A percentile compares a stretch with the other conserved stretches of the same genome.
These are phyloP conservation scores for Calliopum simillimum DNA, from an alignment of 2,888 invertebrate genomes.

Conservation along the genomic window DNA sequence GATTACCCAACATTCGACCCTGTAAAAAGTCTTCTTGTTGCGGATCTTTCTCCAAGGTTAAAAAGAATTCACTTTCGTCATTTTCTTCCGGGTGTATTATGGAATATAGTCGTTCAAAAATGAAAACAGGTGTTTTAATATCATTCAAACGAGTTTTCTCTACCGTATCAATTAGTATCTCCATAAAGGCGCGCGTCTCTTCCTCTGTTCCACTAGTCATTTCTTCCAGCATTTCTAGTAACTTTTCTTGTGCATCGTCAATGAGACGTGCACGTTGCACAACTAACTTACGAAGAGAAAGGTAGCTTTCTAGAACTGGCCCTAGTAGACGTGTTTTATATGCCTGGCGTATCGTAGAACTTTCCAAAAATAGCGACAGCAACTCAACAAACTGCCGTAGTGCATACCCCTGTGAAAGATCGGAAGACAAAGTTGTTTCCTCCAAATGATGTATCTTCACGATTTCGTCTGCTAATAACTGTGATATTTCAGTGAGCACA, in stretches of 20 bases:
- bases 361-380: slow-evolving; percentile 88
- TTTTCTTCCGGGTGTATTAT: slow-evolving; percentile 98
- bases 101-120: slow-evolving; percentile 96
- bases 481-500: slow-evolving; percentile 85
- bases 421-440: slow-evolving; percentile 92
- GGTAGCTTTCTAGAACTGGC: slow-evolving; percentile 84
- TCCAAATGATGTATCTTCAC: slow-evolving; percentile 89
- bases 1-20: slow-evolving; percentile 98
- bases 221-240: slow-evolving; percentile 92
- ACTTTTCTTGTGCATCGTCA: slow-evolving; percentile 95
- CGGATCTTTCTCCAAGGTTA: slow-evolving; percentile 96
- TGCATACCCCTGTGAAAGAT: slow-evolving; percentile 93
- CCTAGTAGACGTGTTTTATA: slow-evolving; percentile 90
- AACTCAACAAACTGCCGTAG: slow-evolving; percentile 91
- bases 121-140: slow-evolving; percentile 95
- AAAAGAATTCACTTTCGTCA: slow-evolving; percentile 95
- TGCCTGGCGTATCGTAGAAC: slow-evolving; percentile 86
- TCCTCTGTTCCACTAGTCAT: slow-evolving; percentile 96
- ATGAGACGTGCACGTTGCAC: slow-evolving; percentile 95
- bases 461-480: slow-evolving; percentile 89
- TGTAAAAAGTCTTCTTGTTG: slow-evolving; percentile 98
- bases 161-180: slow-evolving; percentile 95
- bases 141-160: slow-evolving; percentile 91
- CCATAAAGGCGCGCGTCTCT: slow-evolving; percentile 97
- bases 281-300: slow-evolving; percentile 88